Base-by-base conservation (phyloP, 1,140 invertebrate genomes). In the Macrobrachium nipponense region DNA sequence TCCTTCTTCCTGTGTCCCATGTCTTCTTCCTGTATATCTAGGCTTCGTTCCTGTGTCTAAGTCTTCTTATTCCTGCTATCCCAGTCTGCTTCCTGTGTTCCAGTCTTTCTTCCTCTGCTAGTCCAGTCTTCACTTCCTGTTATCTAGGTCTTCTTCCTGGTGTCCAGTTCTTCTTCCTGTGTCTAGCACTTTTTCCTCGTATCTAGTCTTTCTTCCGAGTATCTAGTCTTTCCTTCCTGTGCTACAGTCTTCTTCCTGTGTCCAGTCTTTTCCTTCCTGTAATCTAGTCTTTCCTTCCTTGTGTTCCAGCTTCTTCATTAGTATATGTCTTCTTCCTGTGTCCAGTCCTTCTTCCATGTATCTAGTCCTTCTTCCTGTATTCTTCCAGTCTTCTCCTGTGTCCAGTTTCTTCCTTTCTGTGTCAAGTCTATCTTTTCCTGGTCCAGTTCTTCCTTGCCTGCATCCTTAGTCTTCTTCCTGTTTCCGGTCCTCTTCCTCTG, bases 151-250 rank as follows among this genome's bases (percentile, higher is more conserved):
- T 76, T 44, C 44, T 44, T 76, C 73, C n/a, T n/a, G n/a, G n/a
- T n/a, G n/a, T n/a, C n/a, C n/a, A n/a, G n/a, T n/a, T n/a, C n/a
- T n/a, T 76, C 73, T 76, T 43, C 58, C 44, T 58, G n/a, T 36
- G 27, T 76, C 73, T 76, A 27, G 36, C 73, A 44, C 76, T 78
- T 20, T 78, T 58, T 78, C 76, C 60, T 58, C 60, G 44, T 78
- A 43, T 78, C 76, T 78, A 43, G 44, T 78, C 76, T 78, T 58
- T 78, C 58, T 51, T 58, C 58, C 43, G 27, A 36, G 27, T 58
- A 27, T 58, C 58, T 23, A 51, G 20, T 78, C 70, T 73, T n/a
- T 36, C 23, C 51, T 12, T 11, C 70, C 51, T n/a, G 6, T 14
- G 12, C 27, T 36, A 27, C 27, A 15, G 36, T 3, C 27, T 73